Conservation (phyloP, 1,140 invertebrate species). For the Paralvinella palmiformis region DNA sequence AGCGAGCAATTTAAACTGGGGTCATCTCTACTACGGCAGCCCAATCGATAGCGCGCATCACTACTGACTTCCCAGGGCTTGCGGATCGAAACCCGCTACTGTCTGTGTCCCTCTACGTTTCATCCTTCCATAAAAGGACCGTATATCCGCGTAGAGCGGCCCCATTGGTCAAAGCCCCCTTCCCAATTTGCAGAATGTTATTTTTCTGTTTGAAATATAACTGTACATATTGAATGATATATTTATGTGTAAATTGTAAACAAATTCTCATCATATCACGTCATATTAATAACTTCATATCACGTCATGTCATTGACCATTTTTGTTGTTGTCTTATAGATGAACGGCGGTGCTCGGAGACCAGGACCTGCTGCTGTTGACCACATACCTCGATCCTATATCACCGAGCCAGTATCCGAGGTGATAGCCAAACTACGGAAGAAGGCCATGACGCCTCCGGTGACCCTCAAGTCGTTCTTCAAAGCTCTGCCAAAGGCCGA, state of each 20-base stretch:
- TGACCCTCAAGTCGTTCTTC: constrained; percentile 42
- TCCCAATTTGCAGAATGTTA: no score
- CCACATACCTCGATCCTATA: not conserved
- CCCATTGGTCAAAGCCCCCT: no score
- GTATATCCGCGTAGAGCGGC: no score
- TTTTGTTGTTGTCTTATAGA: not conserved
- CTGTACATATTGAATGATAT: no score
- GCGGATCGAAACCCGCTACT: no score
- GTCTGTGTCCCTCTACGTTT: no score
- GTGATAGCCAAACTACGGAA: constrained; percentile 29
- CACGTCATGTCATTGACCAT: not conserved
- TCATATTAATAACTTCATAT: not conserved
- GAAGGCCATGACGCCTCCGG: constrained; percentile 34
- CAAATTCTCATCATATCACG: not conserved
- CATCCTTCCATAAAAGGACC: no score
- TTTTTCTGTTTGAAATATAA: no score
- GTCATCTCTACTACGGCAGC: no score
- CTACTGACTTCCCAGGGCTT: no score
- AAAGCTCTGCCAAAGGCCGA: constrained; percentile 22
- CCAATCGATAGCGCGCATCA: no score
- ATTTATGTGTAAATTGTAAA: not conserved
- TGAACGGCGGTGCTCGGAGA: not conserved
- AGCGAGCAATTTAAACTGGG: no score
- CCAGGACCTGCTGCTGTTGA: not conserved
- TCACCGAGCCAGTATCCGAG: constrained; percentile 26